Evolutionary conservation across 2,888 invertebrate genomes (phyloP), one percentile per base, ranked within the genome.

Genomic region (Diloba caeruleocephala): DNA sequence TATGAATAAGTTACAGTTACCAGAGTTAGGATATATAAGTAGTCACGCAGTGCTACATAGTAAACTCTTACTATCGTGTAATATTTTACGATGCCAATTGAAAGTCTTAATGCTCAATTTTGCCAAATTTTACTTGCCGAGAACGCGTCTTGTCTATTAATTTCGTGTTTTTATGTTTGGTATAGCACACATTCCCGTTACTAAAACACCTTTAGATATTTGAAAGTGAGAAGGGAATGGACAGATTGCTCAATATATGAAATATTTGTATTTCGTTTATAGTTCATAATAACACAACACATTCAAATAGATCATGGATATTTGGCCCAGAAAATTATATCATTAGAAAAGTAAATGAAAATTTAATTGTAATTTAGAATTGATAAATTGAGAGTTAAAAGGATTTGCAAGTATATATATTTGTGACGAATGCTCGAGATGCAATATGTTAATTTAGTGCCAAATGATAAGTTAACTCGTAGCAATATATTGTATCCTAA

Each of bases 401-500:
- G 73, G 84, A 87, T 85, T 86, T 85, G 87, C 84, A 84, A 87
- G 81, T 86, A 82, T 84, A 85, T 82, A 84, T 84, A 87, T 84
- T 85, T 85, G 88, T 85, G 89, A 87, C 84, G 87, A 85, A 90
- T 87, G 90, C 87, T 90, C 90, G 90, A 89, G 87, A 91, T 91
- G 92, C 92, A 92, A 92, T 93, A 93, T 91, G 90, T 92, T 92
- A 92, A 88, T 92, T 92, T 93, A 92, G 93, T 93, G 93, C 93
- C 93, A 93, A 93, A 93, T 92, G 92, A 92, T 92, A 92, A 92
- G 90, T 93, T 92, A 90, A 92, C 92, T 92, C 83, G 91, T 93
- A 93, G 92, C 92, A 87, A 91, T 92, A 92, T 90, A 88, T 87
- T 81, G 87, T 91, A 90, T 88, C 89, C 89, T 92, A 90, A 92